Evolutionary conservation across 2,113 vertebrate species (phyloP).

Genomic region (Numenius arquata): DNA sequence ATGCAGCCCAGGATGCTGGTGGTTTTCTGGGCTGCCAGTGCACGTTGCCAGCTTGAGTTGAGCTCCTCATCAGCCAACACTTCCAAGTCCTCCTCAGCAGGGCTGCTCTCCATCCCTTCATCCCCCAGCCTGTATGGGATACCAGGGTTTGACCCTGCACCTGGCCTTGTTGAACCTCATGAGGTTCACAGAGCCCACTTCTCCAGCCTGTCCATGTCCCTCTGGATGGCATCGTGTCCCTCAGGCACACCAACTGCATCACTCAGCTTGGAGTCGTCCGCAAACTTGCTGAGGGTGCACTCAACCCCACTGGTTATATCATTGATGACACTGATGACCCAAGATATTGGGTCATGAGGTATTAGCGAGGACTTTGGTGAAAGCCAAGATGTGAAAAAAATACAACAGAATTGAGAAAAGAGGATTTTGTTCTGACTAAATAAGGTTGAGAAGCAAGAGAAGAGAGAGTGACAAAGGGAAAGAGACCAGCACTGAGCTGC

Average conservation of each 20-base stretch:
- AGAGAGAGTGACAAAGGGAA: background rate
- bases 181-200: background rate
- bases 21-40: background rate
- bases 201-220: background rate
- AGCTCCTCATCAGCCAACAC: background rate
- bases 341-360: background rate
- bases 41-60: background rate
- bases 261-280: background rate
- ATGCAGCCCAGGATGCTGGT: background rate
- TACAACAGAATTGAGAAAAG: background rate
- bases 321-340: background rate
- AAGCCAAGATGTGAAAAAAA: background rate
- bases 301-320: background rate
- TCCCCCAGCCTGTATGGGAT: background rate
- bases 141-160: background rate
- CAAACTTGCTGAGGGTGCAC: background rate
- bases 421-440: background rate
- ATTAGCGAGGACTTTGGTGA: rapidly evolving
- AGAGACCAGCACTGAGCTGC: background rate
- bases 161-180: background rate
- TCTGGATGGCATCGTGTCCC: background rate
- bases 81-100: background rate
- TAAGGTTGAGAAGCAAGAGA: background rate
- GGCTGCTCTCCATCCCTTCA: background rate
- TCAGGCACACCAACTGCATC: background rate